phyloP scores from a whole-genome alignment of 2,113 vertebrate genomes.

The Oenanthe oenanthe region DNA sequence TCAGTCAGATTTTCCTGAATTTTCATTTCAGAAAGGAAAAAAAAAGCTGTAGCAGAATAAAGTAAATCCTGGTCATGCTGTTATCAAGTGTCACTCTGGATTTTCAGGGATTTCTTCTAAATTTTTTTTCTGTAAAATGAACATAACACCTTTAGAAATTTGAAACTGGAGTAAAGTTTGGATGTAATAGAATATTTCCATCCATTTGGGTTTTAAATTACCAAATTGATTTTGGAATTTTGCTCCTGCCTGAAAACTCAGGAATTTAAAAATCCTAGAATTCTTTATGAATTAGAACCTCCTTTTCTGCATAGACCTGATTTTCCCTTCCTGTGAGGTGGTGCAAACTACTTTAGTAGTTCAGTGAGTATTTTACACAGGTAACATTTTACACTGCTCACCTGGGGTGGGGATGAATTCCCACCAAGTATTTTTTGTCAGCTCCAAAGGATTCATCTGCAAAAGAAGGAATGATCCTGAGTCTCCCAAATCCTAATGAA shows the following conservation, averaged over 20 bases:
- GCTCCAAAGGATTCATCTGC: background rate
- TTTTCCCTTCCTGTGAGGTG: background rate
- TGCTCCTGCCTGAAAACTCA: background rate
- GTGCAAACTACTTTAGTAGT: rapidly evolving
- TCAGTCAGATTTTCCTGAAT: background rate
- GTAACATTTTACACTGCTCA: background rate
- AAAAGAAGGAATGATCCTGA: background rate
- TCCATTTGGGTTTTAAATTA: background rate
- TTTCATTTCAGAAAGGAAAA: background rate
- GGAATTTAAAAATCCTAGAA: background rate
- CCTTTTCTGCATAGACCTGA: rapidly evolving
- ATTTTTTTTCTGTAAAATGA: background rate
- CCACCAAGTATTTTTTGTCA: background rate
- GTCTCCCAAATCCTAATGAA: background rate
- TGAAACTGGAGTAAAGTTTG: background rate
- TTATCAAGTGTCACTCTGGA: background rate
- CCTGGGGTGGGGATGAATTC: background rate
- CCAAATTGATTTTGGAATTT: background rate
- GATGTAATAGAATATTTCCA: background rate
- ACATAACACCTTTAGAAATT: background rate
- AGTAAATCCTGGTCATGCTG: background rate
- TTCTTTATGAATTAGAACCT: background rate
- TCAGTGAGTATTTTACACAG: background rate
- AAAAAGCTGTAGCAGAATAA: background rate
- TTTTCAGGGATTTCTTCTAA: background rate